phyloP scores from a whole-genome alignment of 2,113 vertebrate species.

The Phalacrocorax brasilianus region DNA sequence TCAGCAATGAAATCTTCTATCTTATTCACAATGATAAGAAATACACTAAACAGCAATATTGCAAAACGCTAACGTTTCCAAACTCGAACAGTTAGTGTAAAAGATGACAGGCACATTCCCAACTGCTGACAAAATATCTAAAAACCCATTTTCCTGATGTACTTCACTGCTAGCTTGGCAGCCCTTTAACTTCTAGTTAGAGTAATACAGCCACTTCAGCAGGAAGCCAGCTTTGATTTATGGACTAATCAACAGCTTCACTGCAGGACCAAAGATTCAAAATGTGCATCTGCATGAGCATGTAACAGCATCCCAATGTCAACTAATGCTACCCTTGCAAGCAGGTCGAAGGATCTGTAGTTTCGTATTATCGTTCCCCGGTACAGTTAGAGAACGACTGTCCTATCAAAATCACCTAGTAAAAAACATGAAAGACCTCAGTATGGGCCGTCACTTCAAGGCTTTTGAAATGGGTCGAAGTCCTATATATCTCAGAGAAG shows the following conservation, averaged over 20 bases:
- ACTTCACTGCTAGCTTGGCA: background rate
- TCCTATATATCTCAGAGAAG: background rate
- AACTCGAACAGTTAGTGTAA: background rate
- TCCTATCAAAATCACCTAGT: background rate
- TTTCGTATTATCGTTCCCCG: background rate
- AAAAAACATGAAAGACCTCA: background rate
- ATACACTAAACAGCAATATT: background rate
- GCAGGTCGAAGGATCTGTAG: background rate
- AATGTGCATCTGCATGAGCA: background rate
- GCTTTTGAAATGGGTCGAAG: background rate
- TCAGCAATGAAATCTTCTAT: background rate
- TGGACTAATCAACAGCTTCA: background rate
- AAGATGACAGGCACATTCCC: background rate
- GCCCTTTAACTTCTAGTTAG: background rate
- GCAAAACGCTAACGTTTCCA: background rate
- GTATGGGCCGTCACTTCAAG: background rate
- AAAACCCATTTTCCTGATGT: background rate
- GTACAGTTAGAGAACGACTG: background rate
- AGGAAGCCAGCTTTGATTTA: background rate
- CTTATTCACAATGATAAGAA: background rate
- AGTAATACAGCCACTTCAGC: background rate
- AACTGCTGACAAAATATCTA: background rate
- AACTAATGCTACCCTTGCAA: background rate
- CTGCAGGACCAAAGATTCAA: background rate
- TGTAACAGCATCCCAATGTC: fast-evolving